Conservation (phyloP, 1,140 invertebrate species). For the Pseudomyrmex flavicornis region DNA sequence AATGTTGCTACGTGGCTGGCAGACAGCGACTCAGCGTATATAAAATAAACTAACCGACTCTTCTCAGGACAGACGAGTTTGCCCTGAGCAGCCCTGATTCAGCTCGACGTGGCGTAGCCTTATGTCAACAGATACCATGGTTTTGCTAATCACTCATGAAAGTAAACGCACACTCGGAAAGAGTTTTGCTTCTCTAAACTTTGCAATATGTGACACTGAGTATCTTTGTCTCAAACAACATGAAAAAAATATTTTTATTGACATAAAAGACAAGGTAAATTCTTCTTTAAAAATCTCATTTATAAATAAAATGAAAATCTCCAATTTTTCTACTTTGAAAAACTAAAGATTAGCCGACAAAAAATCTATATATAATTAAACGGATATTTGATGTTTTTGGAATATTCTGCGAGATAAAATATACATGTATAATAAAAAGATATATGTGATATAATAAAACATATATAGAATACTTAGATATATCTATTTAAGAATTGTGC, state of each 20-base stretch:
- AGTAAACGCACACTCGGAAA: conserved; percentile 46
- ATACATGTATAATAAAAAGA: no score
- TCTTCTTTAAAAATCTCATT: background rate
- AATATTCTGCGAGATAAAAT: no score
- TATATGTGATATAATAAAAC: no score
- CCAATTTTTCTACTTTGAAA: background rate
- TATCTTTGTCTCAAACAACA: background rate
- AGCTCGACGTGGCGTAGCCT: conserved; percentile 78
- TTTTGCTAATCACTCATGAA: conserved; percentile 51
- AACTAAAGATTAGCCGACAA: background rate
- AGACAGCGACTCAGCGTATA: conserved; percentile 83
- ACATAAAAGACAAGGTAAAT: background rate
- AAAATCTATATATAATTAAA: no score
- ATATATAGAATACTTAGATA: no score
- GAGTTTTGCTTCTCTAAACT: conserved; percentile 44
- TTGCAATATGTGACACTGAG: conserved; percentile 30
- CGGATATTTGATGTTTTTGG: no score
- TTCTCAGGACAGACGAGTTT: conserved; percentile 79
- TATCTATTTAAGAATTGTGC: no score
- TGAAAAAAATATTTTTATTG: background rate
- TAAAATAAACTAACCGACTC: conserved; percentile 83
- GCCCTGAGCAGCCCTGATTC: conserved; percentile 79
- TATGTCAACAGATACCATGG: conserved; percentile 78
- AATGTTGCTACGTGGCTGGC: conserved; percentile 83
- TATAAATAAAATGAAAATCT: background rate